Evolutionary conservation across 1,140 invertebrate genomes (phyloP).

Genomic region (Leptopilina boulardi): DNA sequence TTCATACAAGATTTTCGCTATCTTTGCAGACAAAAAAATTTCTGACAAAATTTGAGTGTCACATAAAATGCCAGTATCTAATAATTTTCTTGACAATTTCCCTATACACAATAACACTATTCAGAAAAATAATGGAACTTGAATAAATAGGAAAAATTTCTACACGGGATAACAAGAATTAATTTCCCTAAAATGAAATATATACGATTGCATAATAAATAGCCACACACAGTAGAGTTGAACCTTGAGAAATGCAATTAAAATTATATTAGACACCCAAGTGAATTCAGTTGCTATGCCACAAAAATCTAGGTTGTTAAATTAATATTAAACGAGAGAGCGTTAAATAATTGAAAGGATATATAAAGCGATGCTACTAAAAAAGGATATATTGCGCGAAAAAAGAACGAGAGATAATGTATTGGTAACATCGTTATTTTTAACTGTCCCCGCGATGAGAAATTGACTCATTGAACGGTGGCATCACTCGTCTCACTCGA

Average conservation of each 20-base stretch:
- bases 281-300: not conserved
- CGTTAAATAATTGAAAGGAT: not conserved
- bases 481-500: not conserved
- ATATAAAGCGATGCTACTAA: no score
- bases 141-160: no score
- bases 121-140: no score
- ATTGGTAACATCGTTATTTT: not conserved
- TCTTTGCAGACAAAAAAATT: no score
- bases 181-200: no score
- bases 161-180: no score
- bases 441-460: not conserved
- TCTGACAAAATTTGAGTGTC: no score
- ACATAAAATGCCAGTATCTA: no score
- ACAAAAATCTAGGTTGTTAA: not conserved
- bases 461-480: slow-evolving; percentile 6
- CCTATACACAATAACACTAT: no score
- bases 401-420: not conserved
- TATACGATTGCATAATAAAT: no score
- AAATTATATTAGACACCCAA: not conserved
- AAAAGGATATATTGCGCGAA: not conserved
- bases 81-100: no score
- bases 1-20: no score
- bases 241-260: not conserved
- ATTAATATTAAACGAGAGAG: not conserved
- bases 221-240: not conserved